Base-by-base conservation (phyloP, 2,113 vertebrate species). In the Cinclus cinclus region DNA sequence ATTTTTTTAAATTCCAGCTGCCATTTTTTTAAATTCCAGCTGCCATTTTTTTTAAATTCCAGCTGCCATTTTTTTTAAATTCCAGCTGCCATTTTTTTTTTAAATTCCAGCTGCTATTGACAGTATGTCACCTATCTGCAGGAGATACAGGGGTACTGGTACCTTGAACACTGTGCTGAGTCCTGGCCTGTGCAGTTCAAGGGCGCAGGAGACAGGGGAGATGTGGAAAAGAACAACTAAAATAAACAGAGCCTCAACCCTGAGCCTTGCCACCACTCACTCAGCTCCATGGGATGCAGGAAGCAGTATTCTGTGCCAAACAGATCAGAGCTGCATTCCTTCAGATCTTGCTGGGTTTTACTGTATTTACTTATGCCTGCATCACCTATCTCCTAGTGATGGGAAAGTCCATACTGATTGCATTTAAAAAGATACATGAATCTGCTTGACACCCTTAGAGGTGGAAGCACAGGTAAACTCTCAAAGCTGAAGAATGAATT, bases 21-120 rank as follows among this genome's bases (percentile, higher is more conserved):
- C 35, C 35, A 37, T 37, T 37, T 37, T 37, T 37, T 37, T 37
- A 37, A 37, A 37, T 37, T 37, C 35, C 35, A 37, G 35, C 35
- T 37, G 35, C 35, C 35, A 37, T 37, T 37, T 37, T 8, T n/a
- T n/a, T n/a, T n/a, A n/a, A n/a, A n/a, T n/a, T n/a, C n/a, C n/a
- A n/a, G n/a, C n/a, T n/a, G n/a, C n/a, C n/a, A n/a, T n/a, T 71
- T 30, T 55, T n/a, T 50, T 35, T 2, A 0, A 58, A 21, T 25
- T 63, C 15, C 22, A 73, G 19, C 16, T 86, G 16, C 35, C 8
- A 37, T 37, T 37, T n/a, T 71, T 30, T 55, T n/a, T 50, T 35
- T 2, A 0, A 58, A 21, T 25, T 63, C 15, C 22, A 73, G 19
- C 16, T 86, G 16, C 35, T 37, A 37, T 37, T 37, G 35, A 75